phyloP scores from a whole-genome alignment of 2,888 invertebrate genomes.

The Linhomoeus sp. region DNA sequence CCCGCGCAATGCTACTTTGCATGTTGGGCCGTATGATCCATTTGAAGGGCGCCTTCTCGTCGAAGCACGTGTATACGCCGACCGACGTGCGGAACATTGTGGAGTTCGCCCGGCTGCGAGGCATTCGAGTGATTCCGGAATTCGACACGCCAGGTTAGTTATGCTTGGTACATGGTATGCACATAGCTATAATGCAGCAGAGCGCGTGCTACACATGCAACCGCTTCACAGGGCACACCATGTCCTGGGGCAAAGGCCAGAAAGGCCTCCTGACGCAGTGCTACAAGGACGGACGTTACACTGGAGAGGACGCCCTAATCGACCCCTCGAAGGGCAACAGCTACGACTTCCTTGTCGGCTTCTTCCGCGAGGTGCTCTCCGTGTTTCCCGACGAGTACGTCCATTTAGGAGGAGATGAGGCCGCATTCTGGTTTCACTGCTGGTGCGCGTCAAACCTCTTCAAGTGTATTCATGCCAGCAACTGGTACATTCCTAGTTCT shows the following conservation, averaged over 20 bases:
- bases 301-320: slow-evolving; percentile 52
- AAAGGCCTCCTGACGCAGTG: slow-evolving; percentile 55
- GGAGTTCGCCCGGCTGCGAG: slow-evolving; percentile 53
- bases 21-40: too few relatives aligned
- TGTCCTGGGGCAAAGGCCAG: slow-evolving; percentile 60
- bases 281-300: slow-evolving; percentile 34
- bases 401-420: slow-evolving; percentile 87
- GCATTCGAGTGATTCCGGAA: slow-evolving; percentile 69
- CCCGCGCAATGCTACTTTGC: too few relatives aligned
- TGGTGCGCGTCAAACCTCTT: slow-evolving; percentile 3
- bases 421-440: slow-evolving; percentile 25
- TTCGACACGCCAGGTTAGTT: slow-evolving; percentile 81
- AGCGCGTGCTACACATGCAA: too few relatives aligned
- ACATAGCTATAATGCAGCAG: too few relatives aligned
- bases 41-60: slow-evolving; percentile 16
- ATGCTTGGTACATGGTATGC: too few relatives aligned
- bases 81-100: slow-evolving; percentile 46
- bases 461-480: too few relatives aligned
- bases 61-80: slow-evolving; percentile 15
- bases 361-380: slow-evolving; percentile 47
- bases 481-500: too few relatives aligned
- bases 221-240: slow-evolving; percentile 66
- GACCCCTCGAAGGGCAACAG: slow-evolving; percentile 47
- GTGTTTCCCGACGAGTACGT: slow-evolving; percentile 58
- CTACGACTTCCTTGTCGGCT: slow-evolving; percentile 44